A percentile compares a stretch with the other conserved stretches of the same genome.
Conservation (phyloP, 2,797 vertebrate genomes). For the Brachymystax lenok region DNA sequence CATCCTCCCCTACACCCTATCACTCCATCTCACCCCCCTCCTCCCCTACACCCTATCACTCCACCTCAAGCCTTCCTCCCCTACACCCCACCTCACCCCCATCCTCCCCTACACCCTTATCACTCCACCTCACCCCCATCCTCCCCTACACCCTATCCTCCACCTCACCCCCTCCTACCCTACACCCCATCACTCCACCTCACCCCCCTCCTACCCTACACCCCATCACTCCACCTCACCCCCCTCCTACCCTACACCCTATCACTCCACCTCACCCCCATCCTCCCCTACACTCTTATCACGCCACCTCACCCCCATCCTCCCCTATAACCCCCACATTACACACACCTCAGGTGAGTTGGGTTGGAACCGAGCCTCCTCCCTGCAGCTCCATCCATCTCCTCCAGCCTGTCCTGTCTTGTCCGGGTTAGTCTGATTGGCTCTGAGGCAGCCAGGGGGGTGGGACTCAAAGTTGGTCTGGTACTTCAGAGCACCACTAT, state of each 20-base stretch:
- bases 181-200: too few relatives aligned
- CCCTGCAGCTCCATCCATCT: slow-evolving; percentile 76
- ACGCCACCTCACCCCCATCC: too few relatives aligned
- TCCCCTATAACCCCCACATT: not conserved
- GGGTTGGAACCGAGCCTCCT: slow-evolving; percentile 86
- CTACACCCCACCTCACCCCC: too few relatives aligned
- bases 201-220: slow-evolving; percentile 11
- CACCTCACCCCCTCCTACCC: too few relatives aligned
- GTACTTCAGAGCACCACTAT: slow-evolving; percentile 93
- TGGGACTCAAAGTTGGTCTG: slow-evolving; percentile 89
- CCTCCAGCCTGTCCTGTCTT: slow-evolving; percentile 53
- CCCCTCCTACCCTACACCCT: slow-evolving; percentile 34
- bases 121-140: too few relatives aligned
- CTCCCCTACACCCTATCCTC: too few relatives aligned
- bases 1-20: too few relatives aligned
- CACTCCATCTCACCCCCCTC: too few relatives aligned
- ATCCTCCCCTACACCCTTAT: too few relatives aligned
- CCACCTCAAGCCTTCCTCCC: too few relatives aligned
- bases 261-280: not conserved
- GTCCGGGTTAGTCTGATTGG: slow-evolving; percentile 75
- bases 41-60: too few relatives aligned
- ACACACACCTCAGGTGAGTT: slow-evolving; percentile 90
- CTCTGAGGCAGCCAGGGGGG: slow-evolving; percentile 86
- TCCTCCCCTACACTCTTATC: not conserved
- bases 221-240: slow-evolving; percentile 52